Base-by-base conservation (phyloP, 2,797 vertebrate genomes). In the Rhinatrema bivittatum region DNA sequence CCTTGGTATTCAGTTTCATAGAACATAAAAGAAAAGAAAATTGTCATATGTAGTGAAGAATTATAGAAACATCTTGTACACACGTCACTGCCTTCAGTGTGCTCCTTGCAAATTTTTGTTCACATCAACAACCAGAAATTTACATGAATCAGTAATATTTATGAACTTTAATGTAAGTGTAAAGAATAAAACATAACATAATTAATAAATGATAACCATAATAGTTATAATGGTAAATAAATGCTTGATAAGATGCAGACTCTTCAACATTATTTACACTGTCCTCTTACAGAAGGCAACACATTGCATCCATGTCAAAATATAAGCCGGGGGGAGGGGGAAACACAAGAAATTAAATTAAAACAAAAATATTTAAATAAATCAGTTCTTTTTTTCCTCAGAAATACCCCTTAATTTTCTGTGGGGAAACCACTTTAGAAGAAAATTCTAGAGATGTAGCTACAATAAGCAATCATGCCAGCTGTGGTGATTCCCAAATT, bases 241-340 rank as follows among this genome's bases (percentile, higher is more conserved):
- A 61, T 47, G 39, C 56, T 60, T 60, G 72, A 62, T 55, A 77
- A 76, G 81, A 81, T 70, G 69, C 41, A 10, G 56, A 55, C 51
- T 11, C 20, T 46, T 57, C 37, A 50, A 61, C 54, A 60, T 64
- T 82, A 77, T 77, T 78, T 79, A 80, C 68, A 75, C 54, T 78
- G 56, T 45, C 54, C 60, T 68, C 59, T 72, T 58, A 54, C 50
- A 27, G 68, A 56, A 71, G 69, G 63, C 50, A 72, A 75, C 53
- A 52, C 59, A 57, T 63, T 64, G 60, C 66, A 74, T 61, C 60
- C 59, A 62, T 49, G 57, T 68, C 53, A 42, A 71, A 72, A 50
- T 49, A 68, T 38, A 62, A 68, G 42, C 20, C 7, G 23, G 37
- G 39, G 53, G n/a, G n/a, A n/a, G 53, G n/a, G n/a, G n/a, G n/a